Evolutionary conservation across 2,797 vertebrate species (phyloP).

Genomic region (Phrynocephalus vlangalii): DNA sequence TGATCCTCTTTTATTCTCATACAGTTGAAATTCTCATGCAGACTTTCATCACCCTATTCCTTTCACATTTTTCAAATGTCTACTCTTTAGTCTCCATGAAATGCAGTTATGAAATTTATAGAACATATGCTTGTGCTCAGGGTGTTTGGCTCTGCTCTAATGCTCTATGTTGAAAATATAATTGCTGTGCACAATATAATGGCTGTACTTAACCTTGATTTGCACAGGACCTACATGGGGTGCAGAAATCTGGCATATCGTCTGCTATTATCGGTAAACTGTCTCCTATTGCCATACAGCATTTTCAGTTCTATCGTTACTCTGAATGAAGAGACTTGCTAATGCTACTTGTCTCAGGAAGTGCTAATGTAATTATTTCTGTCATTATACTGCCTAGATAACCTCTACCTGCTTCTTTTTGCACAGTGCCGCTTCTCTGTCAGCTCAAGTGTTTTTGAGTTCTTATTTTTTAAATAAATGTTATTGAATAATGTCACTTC

Average conservation of each 20-base stretch:
- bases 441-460: not conserved
- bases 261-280: not conserved
- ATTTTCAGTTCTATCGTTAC: not conserved
- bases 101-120: not conserved
- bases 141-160: not conserved
- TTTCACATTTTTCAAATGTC: not conserved
- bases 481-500: not conserved
- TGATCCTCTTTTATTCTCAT: not conserved
- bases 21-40: not conserved
- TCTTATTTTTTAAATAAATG: not conserved
- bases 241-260: not conserved
- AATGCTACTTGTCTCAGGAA: not conserved
- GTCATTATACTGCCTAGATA: not conserved
- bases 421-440: not conserved
- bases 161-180: not conserved
- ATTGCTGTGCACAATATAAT: not conserved
- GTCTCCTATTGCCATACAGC: not conserved
- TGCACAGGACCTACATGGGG: not conserved
- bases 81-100: not conserved
- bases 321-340: not conserved
- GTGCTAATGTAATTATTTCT: not conserved
- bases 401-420: not conserved
- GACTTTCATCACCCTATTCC: not conserved
- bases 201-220: not conserved
- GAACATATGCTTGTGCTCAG: not conserved